Base-by-base conservation (phyloP, 2,797 vertebrate species). In the Scyliorhinus canicula region DNA sequence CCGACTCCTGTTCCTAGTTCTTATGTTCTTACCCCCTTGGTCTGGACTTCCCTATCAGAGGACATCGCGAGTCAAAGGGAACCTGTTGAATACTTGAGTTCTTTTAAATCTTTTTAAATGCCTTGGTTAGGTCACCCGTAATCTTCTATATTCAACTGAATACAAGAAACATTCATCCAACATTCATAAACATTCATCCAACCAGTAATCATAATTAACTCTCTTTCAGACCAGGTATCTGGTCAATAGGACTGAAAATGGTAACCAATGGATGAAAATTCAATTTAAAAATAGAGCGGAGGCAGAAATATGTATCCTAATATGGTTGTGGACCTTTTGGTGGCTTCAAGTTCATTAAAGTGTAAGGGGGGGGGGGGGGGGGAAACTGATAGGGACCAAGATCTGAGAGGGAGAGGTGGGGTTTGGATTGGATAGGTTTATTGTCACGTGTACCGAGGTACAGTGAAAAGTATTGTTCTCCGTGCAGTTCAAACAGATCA, bases 141-240 rank as follows among this genome's bases (percentile, higher is more conserved):
- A 88, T 57, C 85, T 60, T 55, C 84, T n/a, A 24, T 21, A 90
- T 52, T 40, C 57, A 88, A 31, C 35, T 7, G 86, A 90, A 40
- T 63, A 19, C 35, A 57, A 57, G 12, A 12, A 8, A n/a, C 7
- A 31, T 90, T 60, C 12, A 7, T 90, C 31, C 31, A 55, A 90
- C 35, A n/a, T n/a, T n/a, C n/a, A n/a, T n/a, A n/a, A 8, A n/a
- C 7, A 31, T 90, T 60, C 12, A 7, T 90, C 31, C 31, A 55
- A 90, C 35, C 52, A n/a, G 11, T 60, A 16, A 35, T 40, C 86
- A 26, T 90, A 52, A 52, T 85, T 26, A 52, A 85, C 9, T 26
- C 0, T 71, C 77, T 0, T 65, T 65, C 16, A 0, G 52, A n/a
- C 35, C 14, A 60, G 86, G 57, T 60, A 4, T 60, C 5, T 35